Percentiles rank a stretch among this genome's conserved stretches.
Evolutionary conservation across 37 sponge, comb jelly and placozoan genomes (phyloP).

Genomic region (Tethya wilhelma): DNA sequence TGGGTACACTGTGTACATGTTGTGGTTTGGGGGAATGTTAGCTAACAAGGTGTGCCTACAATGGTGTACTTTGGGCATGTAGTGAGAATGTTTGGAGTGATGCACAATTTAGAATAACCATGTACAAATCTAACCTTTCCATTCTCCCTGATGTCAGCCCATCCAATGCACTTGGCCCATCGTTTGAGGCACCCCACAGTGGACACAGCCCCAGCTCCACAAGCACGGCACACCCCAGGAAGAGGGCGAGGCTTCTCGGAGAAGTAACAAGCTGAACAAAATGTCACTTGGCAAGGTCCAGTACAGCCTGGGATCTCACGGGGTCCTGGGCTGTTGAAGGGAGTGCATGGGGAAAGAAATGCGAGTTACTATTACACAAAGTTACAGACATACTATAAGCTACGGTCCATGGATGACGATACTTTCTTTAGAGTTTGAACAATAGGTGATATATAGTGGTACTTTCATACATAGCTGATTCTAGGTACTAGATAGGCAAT

Average conservation of each 20-base stretch:
- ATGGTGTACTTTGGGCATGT: no score
- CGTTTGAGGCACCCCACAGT: neutral
- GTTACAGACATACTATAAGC: no score
- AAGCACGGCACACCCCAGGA: conserved; percentile 4
- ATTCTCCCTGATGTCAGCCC: neutral
- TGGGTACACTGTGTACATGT: no score
- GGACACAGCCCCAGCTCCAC: conserved; percentile 16
- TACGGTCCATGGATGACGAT: no score
- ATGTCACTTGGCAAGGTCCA: conserved; percentile 14
- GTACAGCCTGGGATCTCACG: conserved; percentile 30
- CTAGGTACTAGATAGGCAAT: no score
- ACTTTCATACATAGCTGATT: no score
- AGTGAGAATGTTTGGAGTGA: no score
- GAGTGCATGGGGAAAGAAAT: neutral
- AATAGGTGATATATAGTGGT: no score
- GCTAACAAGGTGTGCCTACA: no score
- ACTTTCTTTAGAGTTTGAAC: no score
- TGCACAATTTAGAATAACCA: neutral
- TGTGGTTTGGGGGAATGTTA: no score
- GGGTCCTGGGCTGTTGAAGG: conserved; percentile 18
- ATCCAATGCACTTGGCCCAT: conserved; percentile 2
- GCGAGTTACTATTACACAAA: neutral
- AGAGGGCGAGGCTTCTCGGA: conserved; percentile 21
- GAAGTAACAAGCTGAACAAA: conserved; percentile 11
- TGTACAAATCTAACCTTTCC: neutral